These are phyloP conservation scores for Anastrepha obliqua DNA, from an alignment of 1,140 invertebrate species.

Conservation along the genomic window DNA sequence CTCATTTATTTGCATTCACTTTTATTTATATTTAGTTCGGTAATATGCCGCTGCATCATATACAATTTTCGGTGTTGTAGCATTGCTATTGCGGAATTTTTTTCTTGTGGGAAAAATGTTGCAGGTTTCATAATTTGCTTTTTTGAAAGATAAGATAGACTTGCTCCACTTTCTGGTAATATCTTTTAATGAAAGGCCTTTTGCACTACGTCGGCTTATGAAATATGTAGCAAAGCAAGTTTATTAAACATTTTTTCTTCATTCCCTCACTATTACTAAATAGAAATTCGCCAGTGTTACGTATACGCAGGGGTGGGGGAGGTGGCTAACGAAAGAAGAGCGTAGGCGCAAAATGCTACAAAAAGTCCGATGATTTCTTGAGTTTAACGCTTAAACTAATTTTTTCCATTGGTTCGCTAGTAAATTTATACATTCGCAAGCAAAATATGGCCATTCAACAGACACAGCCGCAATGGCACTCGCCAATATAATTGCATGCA, in stretches of 20 bases:
- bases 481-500: neutral
- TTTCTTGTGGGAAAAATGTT: neutral
- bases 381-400: neutral
- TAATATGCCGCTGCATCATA: neutral
- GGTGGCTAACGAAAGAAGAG: neutral
- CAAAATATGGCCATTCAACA: neutral
- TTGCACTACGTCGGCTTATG: neutral
- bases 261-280: neutral
- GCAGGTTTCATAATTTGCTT: neutral
- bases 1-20: neutral
- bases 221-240: neutral
- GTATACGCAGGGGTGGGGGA: neutral
- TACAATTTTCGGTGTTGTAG: neutral
- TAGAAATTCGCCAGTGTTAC: neutral
- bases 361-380: neutral
- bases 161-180: neutral
- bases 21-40: neutral
- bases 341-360: no score
- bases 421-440: neutral
- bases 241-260: neutral
- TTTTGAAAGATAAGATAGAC: neutral
- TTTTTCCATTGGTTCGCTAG: neutral
- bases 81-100: neutral
- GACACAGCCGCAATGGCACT: neutral
- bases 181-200: neutral